Evolutionary conservation across 2,113 vertebrate genomes (phyloP), one percentile per base, ranked within the genome.

Genomic region (Tyto alba): DNA sequence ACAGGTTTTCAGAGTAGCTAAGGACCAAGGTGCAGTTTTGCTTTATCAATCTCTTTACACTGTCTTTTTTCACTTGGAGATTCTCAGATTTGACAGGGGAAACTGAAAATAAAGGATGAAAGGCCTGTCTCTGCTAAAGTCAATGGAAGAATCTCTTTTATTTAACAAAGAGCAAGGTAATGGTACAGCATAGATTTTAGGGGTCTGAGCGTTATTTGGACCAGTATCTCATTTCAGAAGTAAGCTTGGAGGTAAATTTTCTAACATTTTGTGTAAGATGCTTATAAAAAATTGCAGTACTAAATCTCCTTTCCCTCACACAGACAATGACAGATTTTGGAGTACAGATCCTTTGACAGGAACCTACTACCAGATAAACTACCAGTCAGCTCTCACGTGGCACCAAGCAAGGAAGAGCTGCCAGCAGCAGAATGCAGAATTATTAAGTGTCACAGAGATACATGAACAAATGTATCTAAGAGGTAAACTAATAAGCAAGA

Each of bases 361-460:
- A 66, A 97, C 98, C 55, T 83, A 97, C 80, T 99, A 99, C 96
- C 99, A 99, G 96, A 98, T 98, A 93, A 99, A 99, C 76, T 75
- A 82, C 36, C 97, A 98, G 75, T 97, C 99, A 16, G 99, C 98
- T 62, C 87, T 99, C 91, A 99, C 97, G 0, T 99, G 99, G 99
- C 97, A 98, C 68, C 98, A 99, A 97, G 99, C 99, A 23, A 97
- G 98, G 94, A 98, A 97, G 94, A 99, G 99, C 96, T 99, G 99
- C 94, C 98, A 98, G 64, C 99, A 99, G 81, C 99, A 99, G 93
- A 95, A 97, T 0, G 98, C 98, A 0, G 99, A 99, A 82, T 98
- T 99, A 84, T 81, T 99, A 94, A 99, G 99, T 84, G 95, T 99
- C 74, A 96, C 98, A 0, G 99, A 99, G 94, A 96, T 99, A 12